Evolutionary conservation across 2,888 invertebrate genomes (phyloP).

Genomic region (Liodrosophila aerea): DNA sequence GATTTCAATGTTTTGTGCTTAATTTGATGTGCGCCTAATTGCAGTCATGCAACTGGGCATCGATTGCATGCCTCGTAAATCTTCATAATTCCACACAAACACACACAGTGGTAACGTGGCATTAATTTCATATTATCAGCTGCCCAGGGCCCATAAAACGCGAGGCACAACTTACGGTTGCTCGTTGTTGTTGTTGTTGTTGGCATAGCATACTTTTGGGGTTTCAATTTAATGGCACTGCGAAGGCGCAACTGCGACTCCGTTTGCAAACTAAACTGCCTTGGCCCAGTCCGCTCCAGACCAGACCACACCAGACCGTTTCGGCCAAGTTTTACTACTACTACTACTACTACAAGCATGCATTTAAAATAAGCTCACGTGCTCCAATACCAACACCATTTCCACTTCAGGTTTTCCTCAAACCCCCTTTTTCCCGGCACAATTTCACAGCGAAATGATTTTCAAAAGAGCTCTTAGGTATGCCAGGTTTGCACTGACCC

Average conservation of each 20-base stretch:
- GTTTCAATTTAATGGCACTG: conserved; percentile 60
- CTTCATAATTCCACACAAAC: conserved; percentile 40
- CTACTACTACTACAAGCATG: conserved; percentile 46
- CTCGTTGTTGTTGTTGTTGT: conserved; percentile 33
- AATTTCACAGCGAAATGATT: conserved; percentile 74
- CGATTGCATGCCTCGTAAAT: conserved; percentile 73
- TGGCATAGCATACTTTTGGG: conserved; percentile 58
- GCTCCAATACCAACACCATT: conserved; percentile 20
- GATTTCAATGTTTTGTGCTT: conserved; percentile 24
- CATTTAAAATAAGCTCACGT: conserved; percentile 68
- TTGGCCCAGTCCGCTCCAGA: conserved; percentile 23
- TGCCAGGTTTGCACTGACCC: conserved; percentile 29
- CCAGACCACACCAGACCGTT: conserved; percentile 10
- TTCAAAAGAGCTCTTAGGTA: conserved; percentile 53
- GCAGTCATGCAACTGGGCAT: conserved; percentile 65
- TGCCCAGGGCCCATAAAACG: conserved; percentile 55
- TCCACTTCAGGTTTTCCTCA: conserved; percentile 1
- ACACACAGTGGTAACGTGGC: conserved; percentile 37
- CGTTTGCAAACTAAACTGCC: conserved; percentile 28
- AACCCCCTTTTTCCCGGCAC: conserved; percentile 57
- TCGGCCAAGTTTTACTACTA: conserved; percentile 39
- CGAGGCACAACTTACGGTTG: conserved; percentile 55
- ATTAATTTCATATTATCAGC: conserved; percentile 76
- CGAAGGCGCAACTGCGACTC: conserved; percentile 16
- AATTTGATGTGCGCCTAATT: conserved; percentile 56